Evolutionary conservation across 2,888 invertebrate genomes (phyloP).

Genomic region (Eupithecia dodoneata): DNA sequence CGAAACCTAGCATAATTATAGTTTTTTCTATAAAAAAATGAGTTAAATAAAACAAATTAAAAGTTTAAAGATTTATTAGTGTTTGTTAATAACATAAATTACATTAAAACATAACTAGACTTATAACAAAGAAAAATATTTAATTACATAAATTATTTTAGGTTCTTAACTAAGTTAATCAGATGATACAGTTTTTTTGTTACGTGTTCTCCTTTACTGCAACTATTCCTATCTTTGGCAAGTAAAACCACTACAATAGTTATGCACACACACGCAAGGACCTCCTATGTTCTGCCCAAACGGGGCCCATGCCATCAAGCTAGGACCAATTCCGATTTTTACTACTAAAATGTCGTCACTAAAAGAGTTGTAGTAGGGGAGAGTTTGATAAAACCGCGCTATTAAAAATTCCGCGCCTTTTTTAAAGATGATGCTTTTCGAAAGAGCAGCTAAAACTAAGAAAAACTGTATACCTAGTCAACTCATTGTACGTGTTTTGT

Average conservation of each 20-base stretch:
- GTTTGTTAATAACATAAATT: constrained; percentile 67
- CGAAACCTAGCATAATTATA: neutral
- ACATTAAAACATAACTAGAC: constrained; percentile 63
- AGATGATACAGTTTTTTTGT: constrained; percentile 25
- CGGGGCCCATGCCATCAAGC: neutral
- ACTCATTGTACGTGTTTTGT: too few relatives aligned
- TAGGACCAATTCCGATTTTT: neutral
- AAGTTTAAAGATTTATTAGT: constrained; percentile 52
- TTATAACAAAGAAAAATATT: constrained; percentile 58
- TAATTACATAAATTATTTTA: constrained; percentile 61
- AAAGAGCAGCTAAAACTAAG: too few relatives aligned
- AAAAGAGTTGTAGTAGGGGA: too few relatives aligned
- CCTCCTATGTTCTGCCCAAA: constrained; percentile 7
- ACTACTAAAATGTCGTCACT: too few relatives aligned
- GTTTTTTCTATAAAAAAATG: neutral
- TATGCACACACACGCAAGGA: constrained; percentile 22
- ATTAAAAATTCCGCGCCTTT: too few relatives aligned
- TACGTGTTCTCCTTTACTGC: constrained; percentile 17
- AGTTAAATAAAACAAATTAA: neutral
- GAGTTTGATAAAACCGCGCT: too few relatives aligned
- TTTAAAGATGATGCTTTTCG: too few relatives aligned
- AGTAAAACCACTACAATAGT: constrained; percentile 19
- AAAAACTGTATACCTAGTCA: too few relatives aligned
- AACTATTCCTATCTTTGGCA: constrained; percentile 34
- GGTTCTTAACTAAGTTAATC: constrained; percentile 28